These are phyloP conservation scores for Paedocypris sp. DNA, from an alignment of 2,113 vertebrate genomes.

Conservation along the genomic window DNA sequence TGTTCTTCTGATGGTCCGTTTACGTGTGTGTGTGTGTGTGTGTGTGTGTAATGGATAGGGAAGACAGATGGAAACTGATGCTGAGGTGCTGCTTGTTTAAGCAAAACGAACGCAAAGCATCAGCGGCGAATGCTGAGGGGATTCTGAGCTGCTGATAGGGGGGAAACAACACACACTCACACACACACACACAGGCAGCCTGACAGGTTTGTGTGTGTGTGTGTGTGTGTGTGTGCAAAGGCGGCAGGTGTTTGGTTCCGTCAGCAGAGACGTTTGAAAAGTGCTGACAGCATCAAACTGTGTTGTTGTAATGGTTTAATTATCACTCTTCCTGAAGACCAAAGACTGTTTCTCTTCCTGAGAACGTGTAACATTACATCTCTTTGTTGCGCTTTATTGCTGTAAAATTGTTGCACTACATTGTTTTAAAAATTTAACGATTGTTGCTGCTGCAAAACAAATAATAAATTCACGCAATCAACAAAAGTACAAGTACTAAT, in stretches of 20 bases:
- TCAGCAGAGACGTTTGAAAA: slow-evolving; percentile 4
- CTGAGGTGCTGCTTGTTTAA: slow-evolving; percentile 8
- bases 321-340: slow-evolving; percentile 7
- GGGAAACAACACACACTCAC: not conserved
- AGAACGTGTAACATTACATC: too few relatives aligned
- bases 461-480: too few relatives aligned
- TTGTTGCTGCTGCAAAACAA: too few relatives aligned
- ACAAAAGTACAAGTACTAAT: too few relatives aligned
- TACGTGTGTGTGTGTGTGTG: not conserved
- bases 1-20: slow-evolving; percentile 24
- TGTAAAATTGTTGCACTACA: too few relatives aligned
- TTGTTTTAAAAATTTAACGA: too few relatives aligned
- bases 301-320: slow-evolving; percentile 14
- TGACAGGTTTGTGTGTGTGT: not conserved
- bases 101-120: not conserved
- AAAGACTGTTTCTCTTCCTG: too few relatives aligned
- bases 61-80: slow-evolving; percentile 28
- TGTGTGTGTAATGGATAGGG: not conserved
- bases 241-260: not conserved
- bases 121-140: not conserved
- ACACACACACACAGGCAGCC: not conserved
- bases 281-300: slow-evolving; percentile 11
- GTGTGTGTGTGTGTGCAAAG: too few relatives aligned
- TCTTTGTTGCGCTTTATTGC: too few relatives aligned
- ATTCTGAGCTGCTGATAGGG: slow-evolving; percentile 12